Evolutionary conservation across 1,140 invertebrate species (phyloP), one percentile per base, ranked within the genome.

Genomic region (Ceratina australensis): DNA sequence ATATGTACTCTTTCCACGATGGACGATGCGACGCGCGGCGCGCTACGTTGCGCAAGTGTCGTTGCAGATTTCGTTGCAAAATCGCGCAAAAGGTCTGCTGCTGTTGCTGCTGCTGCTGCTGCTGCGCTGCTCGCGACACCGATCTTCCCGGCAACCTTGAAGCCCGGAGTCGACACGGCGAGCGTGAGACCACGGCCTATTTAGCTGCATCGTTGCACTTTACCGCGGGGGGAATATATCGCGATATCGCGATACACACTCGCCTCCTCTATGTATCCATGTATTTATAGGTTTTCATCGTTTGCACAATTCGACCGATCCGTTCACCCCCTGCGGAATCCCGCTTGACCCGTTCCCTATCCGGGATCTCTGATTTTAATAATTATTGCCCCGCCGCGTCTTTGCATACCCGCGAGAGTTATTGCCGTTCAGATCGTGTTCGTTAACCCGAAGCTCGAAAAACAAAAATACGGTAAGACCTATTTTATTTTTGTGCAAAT

Each of bases 21-120:
- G 10, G 22, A 28, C 33, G 63, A 24, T 15, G 47, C 13, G 49
- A 66, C 61, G 54, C 42, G 10, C n/a, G 15, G 12, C 42, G 68
- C 26, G 13, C 33, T 42, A 60, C 54, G 22, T 84, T 65, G 60
- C 72, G 20, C 15, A 77, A 84, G 22, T 78, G 65, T 77, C 60
- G 54, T 80, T 54, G 81, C 81, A 78, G 80, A 84, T 80, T 83
- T 77, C 60, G 54, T 80, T 54, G 81, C 81, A 78, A 83, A 84
- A 83, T 83, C 72, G 64, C 26, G 72, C 33, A 57, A 74, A 73
- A 83, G 61, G 54, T 22, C 61, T 60, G 56, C 49, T n/a, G n/a
- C n/a, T n/a, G n/a, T n/a, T n/a, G n/a, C n/a, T n/a, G n/a, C n/a
- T n/a, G n/a, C n/a, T n/a, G n/a, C n/a, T n/a, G n/a, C n/a, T n/a